phyloP scores from a whole-genome alignment of 2,113 vertebrate species.

The Diadophis punctatus region DNA sequence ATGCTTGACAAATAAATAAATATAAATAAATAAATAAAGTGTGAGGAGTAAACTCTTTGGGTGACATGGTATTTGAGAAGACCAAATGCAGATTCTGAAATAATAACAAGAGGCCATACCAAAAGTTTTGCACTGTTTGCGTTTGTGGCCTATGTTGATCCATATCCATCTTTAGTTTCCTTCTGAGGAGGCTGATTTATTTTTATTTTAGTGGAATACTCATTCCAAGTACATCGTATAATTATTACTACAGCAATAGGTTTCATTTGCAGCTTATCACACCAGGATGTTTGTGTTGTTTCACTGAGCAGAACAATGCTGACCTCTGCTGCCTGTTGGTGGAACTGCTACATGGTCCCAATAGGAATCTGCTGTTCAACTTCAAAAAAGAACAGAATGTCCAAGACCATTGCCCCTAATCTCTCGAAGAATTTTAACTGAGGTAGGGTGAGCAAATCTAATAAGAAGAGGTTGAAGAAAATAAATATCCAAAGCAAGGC shows the following conservation, averaged over 20 bases:
- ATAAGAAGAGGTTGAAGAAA: background rate
- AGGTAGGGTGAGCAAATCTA: background rate
- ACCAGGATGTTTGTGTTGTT: background rate
- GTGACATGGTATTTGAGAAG: background rate
- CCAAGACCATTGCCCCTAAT: background rate
- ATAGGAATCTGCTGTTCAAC: background rate
- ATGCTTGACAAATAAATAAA: too few species aligned
- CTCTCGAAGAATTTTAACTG: background rate
- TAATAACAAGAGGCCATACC: background rate
- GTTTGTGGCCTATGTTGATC: background rate
- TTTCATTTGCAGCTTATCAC: background rate
- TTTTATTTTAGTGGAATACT: background rate
- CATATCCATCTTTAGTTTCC: background rate
- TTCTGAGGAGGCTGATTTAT: background rate
- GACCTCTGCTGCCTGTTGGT: conserved; percentile 69
- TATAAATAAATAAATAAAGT: too few species aligned
- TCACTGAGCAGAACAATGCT: conserved; percentile 64
- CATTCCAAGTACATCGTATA: background rate
- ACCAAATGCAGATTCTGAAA: background rate
- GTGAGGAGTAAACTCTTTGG: background rate
- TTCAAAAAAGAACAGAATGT: background rate
- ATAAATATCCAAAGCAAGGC: background rate
- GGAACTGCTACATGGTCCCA: conserved; percentile 36
- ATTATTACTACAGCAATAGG: conserved; percentile 3
- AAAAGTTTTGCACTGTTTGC: background rate